These are phyloP conservation scores for Phaetusa simplex DNA, from an alignment of 2,113 vertebrate genomes.

Conservation along the genomic window DNA sequence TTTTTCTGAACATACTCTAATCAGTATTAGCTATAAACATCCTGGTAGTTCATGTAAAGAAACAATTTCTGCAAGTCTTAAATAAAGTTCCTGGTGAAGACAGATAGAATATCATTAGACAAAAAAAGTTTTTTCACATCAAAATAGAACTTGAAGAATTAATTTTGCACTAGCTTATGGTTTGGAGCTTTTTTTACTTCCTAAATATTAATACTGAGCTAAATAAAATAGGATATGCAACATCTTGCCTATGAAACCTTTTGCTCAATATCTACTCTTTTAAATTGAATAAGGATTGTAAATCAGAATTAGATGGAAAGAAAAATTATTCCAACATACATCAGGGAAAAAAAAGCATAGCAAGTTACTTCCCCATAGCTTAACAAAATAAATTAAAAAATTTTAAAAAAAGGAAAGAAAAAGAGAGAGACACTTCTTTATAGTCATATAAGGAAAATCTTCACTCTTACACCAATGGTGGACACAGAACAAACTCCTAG, in stretches of 20 bases:
- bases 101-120: background rate
- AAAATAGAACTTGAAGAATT: background rate
- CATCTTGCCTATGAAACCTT: background rate
- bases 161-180: background rate
- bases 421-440: background rate
- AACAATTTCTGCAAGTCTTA: background rate
- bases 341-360: background rate
- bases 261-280: background rate
- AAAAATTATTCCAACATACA: background rate
- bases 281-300: background rate
- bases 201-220: background rate
- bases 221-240: background rate
- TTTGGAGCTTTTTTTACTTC: background rate
- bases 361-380: background rate
- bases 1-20: background rate
- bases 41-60: background rate
- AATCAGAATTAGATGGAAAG: background rate
- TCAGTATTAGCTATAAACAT: background rate
- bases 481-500: background rate
- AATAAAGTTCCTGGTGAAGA: background rate
- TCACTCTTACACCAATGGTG: background rate
- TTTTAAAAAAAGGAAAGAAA: background rate
- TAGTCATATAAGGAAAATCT: background rate
- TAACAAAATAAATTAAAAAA: accelerated
- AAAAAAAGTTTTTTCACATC: background rate